Conservation (phyloP, 2,797 vertebrate genomes). For the Scomberomorus guttatus region DNA sequence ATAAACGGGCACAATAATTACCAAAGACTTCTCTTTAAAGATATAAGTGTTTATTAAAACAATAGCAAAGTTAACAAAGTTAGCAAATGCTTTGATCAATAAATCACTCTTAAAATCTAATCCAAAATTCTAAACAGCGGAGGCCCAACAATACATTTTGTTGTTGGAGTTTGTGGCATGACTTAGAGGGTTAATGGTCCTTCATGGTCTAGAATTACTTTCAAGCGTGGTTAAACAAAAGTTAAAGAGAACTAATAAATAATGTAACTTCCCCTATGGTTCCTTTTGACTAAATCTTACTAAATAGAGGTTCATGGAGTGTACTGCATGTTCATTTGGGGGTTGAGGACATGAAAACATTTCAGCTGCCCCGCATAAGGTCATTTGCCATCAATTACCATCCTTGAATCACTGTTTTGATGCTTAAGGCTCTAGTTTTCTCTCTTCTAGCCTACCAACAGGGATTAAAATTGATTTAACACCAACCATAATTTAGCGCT, state of each 20-base stretch:
- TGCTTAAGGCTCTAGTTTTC: neutral
- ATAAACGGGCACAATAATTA: no score
- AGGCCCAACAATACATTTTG: no score
- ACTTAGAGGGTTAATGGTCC: no score
- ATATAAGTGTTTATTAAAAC: no score
- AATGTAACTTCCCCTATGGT: neutral
- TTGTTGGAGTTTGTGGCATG: no score
- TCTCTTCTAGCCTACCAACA: constrained; percentile 5
- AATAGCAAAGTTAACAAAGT: no score
- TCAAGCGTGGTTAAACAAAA: neutral
- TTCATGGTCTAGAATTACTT: no score
- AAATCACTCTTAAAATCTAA: no score
- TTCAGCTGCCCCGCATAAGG: neutral
- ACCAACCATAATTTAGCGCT: constrained; percentile 47
- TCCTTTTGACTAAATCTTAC: neutral
- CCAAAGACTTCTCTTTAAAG: no score
- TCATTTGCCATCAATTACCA: constrained; percentile 19
- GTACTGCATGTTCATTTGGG: neutral
- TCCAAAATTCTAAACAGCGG: no score
- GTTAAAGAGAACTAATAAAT: neutral
- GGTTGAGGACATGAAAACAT: neutral
- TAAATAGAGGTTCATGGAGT: neutral
- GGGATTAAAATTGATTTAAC: constrained; percentile 58
- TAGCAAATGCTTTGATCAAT: no score
- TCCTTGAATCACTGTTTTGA: constrained; percentile 24